Base-by-base conservation (phyloP, 2,888 invertebrate species). In the Idaea straminata region DNA sequence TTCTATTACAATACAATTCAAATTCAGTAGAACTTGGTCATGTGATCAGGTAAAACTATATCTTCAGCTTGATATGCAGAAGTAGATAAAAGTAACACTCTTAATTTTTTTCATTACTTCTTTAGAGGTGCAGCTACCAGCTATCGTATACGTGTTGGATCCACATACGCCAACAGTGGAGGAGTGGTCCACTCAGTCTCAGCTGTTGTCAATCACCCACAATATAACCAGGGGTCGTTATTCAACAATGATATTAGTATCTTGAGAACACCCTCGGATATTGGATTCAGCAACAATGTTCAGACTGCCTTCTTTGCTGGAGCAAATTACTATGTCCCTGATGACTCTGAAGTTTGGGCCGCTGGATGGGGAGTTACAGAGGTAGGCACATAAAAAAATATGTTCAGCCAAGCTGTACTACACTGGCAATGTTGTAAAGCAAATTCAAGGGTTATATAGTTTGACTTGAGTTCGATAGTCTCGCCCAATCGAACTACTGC, bases 341-440 rank as follows among this genome's bases (percentile, higher is more conserved):
- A 87, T 61, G 78, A 82, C 62, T 72, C 77, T 63, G 75, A 66
- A 3, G 86, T 86, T 4, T 82, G 79, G 79, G 83, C 83, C 34
- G 74, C 81, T 47, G 93, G 93, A 69, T 92, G 91, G 91, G 91
- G 91, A 5, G 69, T 72, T 0, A 83, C 77, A 47, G 71, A 74
- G 62, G 86, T 87, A 67, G 81, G 81, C 25, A 61, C 25, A 25
- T 25, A 25, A 25, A 25, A 25, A 2, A 2, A 2, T 57, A 15
- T 57, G 3, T 57, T 25, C 3, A 25, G 25, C 57, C 3, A 57
- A 57, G 15, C 3, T 57, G 57, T 57, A 4, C 4, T 3, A 57
- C 25, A 25, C 25, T 2, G 25, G 25, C 25, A 25, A 25, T 25
- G 3, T 25, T 25, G 2, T 25, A 25, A 25, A n/a, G n/a, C n/a